These are phyloP conservation scores for Anthonomus grandis DNA, from an alignment of 1,140 invertebrate species.

Conservation along the genomic window DNA sequence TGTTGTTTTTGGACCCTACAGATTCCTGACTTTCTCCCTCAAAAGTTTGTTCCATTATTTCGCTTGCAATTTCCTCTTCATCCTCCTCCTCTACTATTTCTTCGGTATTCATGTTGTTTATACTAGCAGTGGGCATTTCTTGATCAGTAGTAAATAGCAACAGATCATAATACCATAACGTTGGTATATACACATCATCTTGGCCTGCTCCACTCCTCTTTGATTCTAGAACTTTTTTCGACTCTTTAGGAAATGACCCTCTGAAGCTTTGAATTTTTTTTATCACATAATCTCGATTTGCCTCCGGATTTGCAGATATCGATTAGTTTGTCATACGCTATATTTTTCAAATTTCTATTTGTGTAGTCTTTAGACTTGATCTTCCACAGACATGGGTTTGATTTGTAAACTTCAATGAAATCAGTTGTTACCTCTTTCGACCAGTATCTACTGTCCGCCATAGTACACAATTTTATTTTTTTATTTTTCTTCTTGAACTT, in stretches of 20 bases:
- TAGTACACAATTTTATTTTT: not conserved
- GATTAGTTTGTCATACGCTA: slow-evolving; percentile 3
- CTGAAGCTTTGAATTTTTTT: too few relatives aligned
- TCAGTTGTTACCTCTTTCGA: not conserved
- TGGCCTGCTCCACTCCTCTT: too few relatives aligned
- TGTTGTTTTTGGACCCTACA: too few relatives aligned
- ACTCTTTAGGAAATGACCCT: too few relatives aligned
- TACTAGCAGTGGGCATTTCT: too few relatives aligned
- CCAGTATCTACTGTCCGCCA: not conserved
- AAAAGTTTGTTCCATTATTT: not conserved
- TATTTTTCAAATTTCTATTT: slow-evolving; percentile 10
- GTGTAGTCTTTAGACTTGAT: not conserved
- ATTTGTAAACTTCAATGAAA: not conserved
- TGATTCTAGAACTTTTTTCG: too few relatives aligned
- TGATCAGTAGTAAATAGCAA: too few relatives aligned
- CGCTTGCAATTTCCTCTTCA: not conserved
- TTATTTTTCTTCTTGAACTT: not conserved
- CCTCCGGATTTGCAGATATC: slow-evolving; percentile 5
- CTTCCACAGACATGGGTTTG: not conserved
- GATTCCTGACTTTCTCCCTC: not conserved
- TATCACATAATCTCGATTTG: slow-evolving; percentile 3
- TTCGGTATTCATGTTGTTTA: slow-evolving; percentile 2
- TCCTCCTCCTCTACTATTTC: not conserved
- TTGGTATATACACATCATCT: too few relatives aligned
- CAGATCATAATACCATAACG: too few relatives aligned